Conservation (phyloP, 2,113 vertebrate genomes). For the Engraulis encrasicolus region DNA sequence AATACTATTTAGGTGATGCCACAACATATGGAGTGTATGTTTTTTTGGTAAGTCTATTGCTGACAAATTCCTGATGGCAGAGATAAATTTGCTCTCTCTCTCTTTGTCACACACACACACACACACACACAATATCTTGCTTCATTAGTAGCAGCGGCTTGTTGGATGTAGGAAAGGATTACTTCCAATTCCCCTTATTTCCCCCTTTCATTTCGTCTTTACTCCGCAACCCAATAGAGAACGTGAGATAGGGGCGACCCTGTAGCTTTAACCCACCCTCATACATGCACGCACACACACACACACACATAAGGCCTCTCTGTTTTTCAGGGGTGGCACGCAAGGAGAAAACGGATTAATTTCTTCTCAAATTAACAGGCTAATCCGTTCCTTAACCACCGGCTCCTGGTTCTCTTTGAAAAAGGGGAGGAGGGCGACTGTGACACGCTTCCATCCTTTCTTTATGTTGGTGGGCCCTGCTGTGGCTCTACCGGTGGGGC, state of each 20-base stretch:
- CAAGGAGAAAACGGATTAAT: constrained; percentile 70
- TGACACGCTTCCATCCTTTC: neutral
- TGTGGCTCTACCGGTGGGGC: too few species aligned
- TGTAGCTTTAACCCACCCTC: neutral
- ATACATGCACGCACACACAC: neutral
- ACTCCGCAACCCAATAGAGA: neutral
- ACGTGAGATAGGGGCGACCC: neutral
- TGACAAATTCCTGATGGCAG: too few species aligned
- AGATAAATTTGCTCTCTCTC: too few species aligned
- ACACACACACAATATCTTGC: too few species aligned
- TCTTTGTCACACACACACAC: too few species aligned
- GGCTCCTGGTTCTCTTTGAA: neutral
- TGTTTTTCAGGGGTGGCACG: constrained; percentile 22
- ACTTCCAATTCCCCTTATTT: neutral
- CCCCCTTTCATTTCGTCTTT: neutral
- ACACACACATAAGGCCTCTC: neutral
- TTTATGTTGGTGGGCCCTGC: too few species aligned
- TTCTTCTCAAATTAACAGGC: constrained; percentile 69
- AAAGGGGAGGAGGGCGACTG: neutral
- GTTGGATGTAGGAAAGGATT: neutral
- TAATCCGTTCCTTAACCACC: neutral
- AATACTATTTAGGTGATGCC: too few species aligned
- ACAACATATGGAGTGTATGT: too few species aligned
- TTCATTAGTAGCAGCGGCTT: too few species aligned
- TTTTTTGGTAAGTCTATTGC: too few species aligned